Base-by-base conservation (phyloP, 2,888 invertebrate species). In the Plebejus melissa region DNA sequence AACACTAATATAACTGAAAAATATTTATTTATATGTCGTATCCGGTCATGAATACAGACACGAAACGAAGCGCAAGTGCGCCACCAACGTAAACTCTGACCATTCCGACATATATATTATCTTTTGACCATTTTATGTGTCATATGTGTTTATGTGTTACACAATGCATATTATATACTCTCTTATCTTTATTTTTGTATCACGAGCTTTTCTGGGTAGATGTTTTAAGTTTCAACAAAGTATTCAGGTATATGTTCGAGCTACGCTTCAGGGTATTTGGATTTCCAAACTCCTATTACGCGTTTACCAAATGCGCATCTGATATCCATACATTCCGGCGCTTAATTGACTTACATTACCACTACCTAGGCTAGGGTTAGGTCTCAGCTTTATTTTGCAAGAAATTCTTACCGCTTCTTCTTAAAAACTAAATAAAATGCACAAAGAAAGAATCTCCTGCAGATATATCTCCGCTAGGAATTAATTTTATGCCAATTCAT, bases 271-370 rank as follows among this genome's bases (percentile, higher is more conserved):
- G 65, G 65, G 13, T 65, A 65, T 36, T 65, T 65, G 32, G 65
- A 65, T 65, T 65, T 65, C 65, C 32, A 65, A 65, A 65, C 32
- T 65, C 65, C 65, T 16, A 65, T 65, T 65, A 65, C 13, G 65
- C 65, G 32, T 32, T 65, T 13, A 65, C 13, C 32, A 65, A 65
- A 65, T 65, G 65, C 46, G 71, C 71, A 41, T 71, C 46, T 41
- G 46, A 71, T 71, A 71, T 71, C 71, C 71, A 71, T 71, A 71
- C 71, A 71, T 71, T 71, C 71, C 71, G 41, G 41, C 46, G 13
- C 22, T 28, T 46, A 71, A 71, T 71, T 71, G 71, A 71, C 41
- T 71, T 22, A 28, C 22, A 70, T 70, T 46, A 71, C 22, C 65
- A 65, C 13, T 36, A 65, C 32, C 32, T 65, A 13, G 65, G 32